These are phyloP conservation scores for Ceyx melanurus DNA, from an alignment of 2,113 vertebrate species.

Conservation along the genomic window DNA sequence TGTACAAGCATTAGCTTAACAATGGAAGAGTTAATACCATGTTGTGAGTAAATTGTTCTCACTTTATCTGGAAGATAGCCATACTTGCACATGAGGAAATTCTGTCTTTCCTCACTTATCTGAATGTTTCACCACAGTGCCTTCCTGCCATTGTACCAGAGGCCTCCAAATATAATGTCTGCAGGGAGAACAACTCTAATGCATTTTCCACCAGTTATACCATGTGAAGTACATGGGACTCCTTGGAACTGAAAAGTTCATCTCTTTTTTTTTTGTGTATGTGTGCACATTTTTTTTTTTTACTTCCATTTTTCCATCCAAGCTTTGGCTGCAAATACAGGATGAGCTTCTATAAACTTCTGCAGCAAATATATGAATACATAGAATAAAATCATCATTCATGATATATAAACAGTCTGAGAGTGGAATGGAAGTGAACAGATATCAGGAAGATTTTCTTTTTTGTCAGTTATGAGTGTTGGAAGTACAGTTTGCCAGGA, in stretches of 20 bases:
- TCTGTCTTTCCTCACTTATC: conserved; percentile 77
- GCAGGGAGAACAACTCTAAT: conserved; percentile 45
- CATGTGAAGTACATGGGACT: conserved; percentile 4
- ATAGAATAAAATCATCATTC: conserved; percentile 39
- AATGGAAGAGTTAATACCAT: conserved; percentile 36
- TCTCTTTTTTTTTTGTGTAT: not conserved
- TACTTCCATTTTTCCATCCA: conserved; percentile 24
- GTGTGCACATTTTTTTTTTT: not conserved
- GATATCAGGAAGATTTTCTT: conserved; percentile 26
- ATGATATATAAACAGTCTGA: conserved; percentile 39
- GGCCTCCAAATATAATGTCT: conserved; percentile 52
- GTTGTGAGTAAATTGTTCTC: conserved; percentile 60
- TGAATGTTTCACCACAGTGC: conserved; percentile 80
- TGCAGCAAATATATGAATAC: conserved; percentile 56
- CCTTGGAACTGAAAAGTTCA: conserved; percentile 30
- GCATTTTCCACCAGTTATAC: conserved; percentile 64
- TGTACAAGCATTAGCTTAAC: conserved; percentile 25
- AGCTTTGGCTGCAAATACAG: conserved; percentile 62
- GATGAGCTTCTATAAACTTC: conserved; percentile 64
- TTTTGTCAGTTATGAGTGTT: conserved; percentile 32
- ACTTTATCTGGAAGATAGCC: conserved; percentile 73
- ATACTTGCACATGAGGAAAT: conserved; percentile 77
- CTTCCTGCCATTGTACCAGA: conserved; percentile 82
- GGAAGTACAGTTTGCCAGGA: conserved; percentile 49
- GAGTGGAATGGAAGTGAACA: conserved; percentile 10